Conservation (phyloP, 1,140 invertebrate species). For the Zophobas morio region DNA sequence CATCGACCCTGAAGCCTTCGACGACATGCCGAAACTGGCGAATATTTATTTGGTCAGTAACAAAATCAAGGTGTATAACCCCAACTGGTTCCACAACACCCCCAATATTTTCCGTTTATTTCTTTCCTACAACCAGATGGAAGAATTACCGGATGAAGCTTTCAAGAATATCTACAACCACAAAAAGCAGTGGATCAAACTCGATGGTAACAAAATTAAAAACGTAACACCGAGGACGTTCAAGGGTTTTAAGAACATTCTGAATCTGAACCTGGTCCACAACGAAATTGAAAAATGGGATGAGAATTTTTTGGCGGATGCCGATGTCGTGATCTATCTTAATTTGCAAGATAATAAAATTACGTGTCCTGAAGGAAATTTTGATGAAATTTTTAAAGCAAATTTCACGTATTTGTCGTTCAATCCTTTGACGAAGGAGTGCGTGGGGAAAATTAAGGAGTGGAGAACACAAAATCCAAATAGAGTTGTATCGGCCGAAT, state of each 20-base stretch:
- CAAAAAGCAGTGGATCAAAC: not conserved
- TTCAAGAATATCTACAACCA: constrained; percentile 15
- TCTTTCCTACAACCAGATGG: constrained; percentile 9
- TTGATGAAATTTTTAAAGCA: constrained; percentile 4
- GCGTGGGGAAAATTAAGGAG: not conserved
- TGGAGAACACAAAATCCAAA: not conserved
- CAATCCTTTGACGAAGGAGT: not conserved
- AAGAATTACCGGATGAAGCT: constrained; percentile 2
- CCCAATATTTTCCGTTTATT: not conserved
- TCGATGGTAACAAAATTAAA: constrained; percentile 4
- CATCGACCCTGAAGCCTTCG: constrained; percentile 15
- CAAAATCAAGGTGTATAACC: not conserved
- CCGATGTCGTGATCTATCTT: not conserved
- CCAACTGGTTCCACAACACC: constrained; percentile 12
- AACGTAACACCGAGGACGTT: not conserved
- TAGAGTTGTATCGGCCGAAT: too few relatives aligned
- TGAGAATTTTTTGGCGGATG: not conserved
- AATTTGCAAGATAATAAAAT: constrained; percentile 6
- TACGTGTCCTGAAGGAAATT: not conserved
- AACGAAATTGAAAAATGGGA: not conserved
- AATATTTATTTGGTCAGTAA: constrained; percentile 5
- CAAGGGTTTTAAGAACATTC: not conserved
- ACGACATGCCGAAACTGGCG: constrained; percentile 15
- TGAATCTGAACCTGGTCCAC: not conserved
- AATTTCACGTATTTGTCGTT: constrained; percentile 4